Evolutionary conservation across 2,797 vertebrate species (phyloP), one percentile per base, ranked within the genome.

Genomic region (Rallus crepitans): DNA sequence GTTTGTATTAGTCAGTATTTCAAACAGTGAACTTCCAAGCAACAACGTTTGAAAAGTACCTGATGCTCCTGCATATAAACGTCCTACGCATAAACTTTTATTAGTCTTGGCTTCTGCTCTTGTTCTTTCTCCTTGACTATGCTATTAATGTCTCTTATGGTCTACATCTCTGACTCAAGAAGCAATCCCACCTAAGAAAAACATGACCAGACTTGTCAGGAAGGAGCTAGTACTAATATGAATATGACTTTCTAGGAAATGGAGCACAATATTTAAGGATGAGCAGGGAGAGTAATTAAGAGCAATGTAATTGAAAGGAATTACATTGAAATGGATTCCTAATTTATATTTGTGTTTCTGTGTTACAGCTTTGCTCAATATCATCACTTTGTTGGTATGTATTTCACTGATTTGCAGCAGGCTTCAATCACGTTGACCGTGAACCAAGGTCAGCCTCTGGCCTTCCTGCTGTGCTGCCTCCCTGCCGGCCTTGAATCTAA

Each of bases 391-490:
- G 5, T 66, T 81, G 14, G 35, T 17, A 66, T 64, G 15, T 39
- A 15, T 88, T 86, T 72, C 30, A 37, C 9, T 55, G 57, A 33
- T 35, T 87, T 69, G 7, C 53, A 68, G 21, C 31, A 61, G 42
- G 15, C 72, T 66, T 66, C 59, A 33, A 1, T 3, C 45, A 33
- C 6, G 18, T 39, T 47, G 59, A 89, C 39, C 5, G 3, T 0
- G 3, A 68, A 55, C 37, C 15, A 12, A 31, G 18, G 83, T 90
- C 40, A 52, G 45, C 33, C 63, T 52, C 47, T 66, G 6, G 0
- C 2, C 0, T 47, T 25, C 11, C 28, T 50, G 71, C 50, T n/a
- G 0, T 7, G 48, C 57, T 39, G 63, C 84, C 27, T 33, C 64
- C 59, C 71, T 50, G 60, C n/a, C 17, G 21, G 0, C 24, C 60